Conservation (phyloP, 1,140 invertebrate species). For the Anoplolepis gracilipes region DNA sequence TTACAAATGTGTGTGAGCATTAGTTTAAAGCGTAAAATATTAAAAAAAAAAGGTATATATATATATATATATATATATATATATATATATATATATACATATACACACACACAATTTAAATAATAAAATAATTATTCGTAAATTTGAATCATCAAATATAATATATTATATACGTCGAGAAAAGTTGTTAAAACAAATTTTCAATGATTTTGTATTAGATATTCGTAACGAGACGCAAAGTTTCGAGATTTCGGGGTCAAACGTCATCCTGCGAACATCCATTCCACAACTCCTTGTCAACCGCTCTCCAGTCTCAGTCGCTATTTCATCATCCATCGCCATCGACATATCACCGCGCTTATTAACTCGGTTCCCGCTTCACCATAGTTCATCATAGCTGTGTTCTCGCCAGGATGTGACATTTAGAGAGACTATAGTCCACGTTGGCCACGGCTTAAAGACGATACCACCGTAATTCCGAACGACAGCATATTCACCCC, state of each 20-base stretch:
- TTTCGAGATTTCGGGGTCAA: conserved; percentile 56
- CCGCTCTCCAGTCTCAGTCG: conserved; percentile 44
- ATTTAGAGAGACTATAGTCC: conserved; percentile 51
- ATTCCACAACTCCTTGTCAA: conserved; percentile 5
- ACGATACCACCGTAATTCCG: conserved; percentile 21
- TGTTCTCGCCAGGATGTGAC: conserved; percentile 79
- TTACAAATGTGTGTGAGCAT: background rate
- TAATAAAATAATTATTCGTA: background rate
- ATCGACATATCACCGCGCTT: conserved; percentile 69
- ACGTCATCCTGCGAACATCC: conserved; percentile 15
- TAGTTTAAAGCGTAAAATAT: background rate
- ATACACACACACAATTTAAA: background rate
- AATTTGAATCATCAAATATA: background rate
- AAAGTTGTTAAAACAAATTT: background rate
- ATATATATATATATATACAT: background rate
- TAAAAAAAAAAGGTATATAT: background rate
- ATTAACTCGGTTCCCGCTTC: conserved; percentile 67
- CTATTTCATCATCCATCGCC: conserved; percentile 65
- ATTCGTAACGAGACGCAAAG: background rate
- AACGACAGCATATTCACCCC: conserved; percentile 47
- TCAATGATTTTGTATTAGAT: background rate
- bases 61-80: too few relatives aligned
- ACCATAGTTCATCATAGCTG: conserved; percentile 69
- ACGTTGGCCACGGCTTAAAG: conserved; percentile 28
- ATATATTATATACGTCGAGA: background rate